Percentiles rank a stretch among this genome's conserved stretches.
Evolutionary conservation across 53 echinoderm and acorn worm genomes (phyloP).

Genomic region (Henricia sp.): DNA sequence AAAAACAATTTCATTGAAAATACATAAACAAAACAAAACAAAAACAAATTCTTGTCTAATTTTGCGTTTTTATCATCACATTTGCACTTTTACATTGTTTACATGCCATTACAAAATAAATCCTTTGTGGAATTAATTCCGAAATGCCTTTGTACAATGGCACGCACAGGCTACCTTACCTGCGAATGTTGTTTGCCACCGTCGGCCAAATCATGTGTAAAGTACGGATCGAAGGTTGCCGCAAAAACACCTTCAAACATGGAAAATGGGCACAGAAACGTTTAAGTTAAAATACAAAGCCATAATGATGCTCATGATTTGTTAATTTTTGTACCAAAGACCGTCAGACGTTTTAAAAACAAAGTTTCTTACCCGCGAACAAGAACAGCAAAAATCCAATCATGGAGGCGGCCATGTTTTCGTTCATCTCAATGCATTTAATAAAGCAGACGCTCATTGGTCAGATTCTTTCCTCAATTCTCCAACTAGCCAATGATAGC

Average conservation of each 20-base stretch:
- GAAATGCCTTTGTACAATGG: too few species aligned
- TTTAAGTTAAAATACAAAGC: not conserved
- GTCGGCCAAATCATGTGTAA: conserved; percentile 34
- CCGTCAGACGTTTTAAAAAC: not conserved
- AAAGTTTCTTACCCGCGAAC: conserved; percentile 23
- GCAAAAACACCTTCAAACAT: conserved; percentile 44
- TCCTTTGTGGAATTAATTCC: too few species aligned
- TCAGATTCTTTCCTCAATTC: not conserved
- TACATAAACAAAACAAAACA: too few species aligned
- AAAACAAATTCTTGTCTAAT: too few species aligned
- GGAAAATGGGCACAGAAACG: not conserved
- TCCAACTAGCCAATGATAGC: conserved; percentile 6
- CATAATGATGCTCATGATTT: not conserved
- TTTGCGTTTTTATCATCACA: too few species aligned
- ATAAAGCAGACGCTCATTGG: conserved; percentile 15
- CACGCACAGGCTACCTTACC: not conserved
- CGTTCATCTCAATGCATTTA: conserved; percentile 5
- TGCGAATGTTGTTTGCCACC: conserved; percentile 3
- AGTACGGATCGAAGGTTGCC: conserved; percentile 57
- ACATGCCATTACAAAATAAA: too few species aligned
- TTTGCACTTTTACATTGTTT: too few species aligned
- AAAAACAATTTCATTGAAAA: too few species aligned
- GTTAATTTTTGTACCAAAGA: not conserved
- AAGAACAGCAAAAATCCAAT: conserved; percentile 10
- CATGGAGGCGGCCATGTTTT: conserved; percentile 55